phyloP scores from a whole-genome alignment of 2,888 invertebrate genomes.

The Hybos culiciformis region DNA sequence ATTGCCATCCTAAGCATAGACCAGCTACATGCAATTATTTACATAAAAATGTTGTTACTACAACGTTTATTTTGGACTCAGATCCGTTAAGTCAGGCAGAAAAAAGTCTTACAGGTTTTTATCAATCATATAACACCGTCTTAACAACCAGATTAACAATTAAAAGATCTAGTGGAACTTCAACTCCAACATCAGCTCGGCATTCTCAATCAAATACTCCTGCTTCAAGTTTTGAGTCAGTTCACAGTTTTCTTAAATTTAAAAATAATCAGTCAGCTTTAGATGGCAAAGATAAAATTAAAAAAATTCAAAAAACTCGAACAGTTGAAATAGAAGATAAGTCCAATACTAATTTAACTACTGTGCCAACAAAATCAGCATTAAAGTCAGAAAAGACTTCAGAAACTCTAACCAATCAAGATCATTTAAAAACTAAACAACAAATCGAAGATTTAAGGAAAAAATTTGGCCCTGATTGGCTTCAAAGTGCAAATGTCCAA shows the following conservation, averaged over 20 bases:
- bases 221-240: constrained; percentile 29
- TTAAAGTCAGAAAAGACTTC: constrained; percentile 3
- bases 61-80: constrained; percentile 44
- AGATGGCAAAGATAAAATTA: constrained; percentile 7
- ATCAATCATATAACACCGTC: constrained; percentile 21
- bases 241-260: constrained; percentile 15
- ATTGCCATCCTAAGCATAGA: constrained; percentile 47
- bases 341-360: constrained; percentile 4
- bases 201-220: constrained; percentile 21
- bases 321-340: constrained; percentile 31
- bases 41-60: constrained; percentile 40
- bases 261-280: constrained; percentile 5
- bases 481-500: constrained; percentile 40
- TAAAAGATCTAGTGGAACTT: constrained; percentile 16
- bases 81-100: constrained; percentile 40
- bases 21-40: constrained; percentile 40
- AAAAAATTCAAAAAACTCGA: constrained; percentile 33
- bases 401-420: constrained; percentile 20
- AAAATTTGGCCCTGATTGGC: constrained; percentile 47
- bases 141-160: constrained; percentile 2
- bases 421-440: constrained; percentile 44
- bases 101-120: constrained; percentile 36
- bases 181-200: constrained; percentile 8
- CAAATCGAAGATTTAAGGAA: constrained; percentile 43
- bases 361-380: constrained; percentile 4